Percentiles rank a stretch among this genome's conserved stretches.
phyloP scores from a whole-genome alignment of 1,140 invertebrate species.

The Drosophila burlai region DNA sequence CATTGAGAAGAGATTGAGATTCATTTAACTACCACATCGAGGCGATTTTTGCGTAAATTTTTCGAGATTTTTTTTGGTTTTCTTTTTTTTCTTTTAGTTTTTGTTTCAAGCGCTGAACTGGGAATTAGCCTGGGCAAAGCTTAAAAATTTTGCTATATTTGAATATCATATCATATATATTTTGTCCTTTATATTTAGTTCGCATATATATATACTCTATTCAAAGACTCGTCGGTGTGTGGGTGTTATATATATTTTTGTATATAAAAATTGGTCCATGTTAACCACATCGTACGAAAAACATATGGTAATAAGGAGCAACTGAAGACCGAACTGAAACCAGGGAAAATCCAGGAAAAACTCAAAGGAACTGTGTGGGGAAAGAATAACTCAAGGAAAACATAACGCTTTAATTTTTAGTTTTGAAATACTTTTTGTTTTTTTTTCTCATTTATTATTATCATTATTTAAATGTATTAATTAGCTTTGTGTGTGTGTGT shows the following conservation, averaged over 20 bases:
- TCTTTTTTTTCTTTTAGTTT: constrained; percentile 13
- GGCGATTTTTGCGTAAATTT: constrained; percentile 59
- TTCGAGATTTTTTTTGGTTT: constrained; percentile 27
- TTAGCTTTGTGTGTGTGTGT: constrained; percentile 57
- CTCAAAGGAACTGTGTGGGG: constrained; percentile 8
- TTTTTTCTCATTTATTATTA: constrained; percentile 63
- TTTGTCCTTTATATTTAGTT: constrained; percentile 38
- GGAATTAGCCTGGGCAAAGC: constrained; percentile 61
- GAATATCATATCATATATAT: constrained; percentile 57
- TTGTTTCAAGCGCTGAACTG: constrained; percentile 54
- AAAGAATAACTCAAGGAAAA: constrained; percentile 17
- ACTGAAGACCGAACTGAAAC: constrained; percentile 27
- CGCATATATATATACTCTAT: constrained; percentile 43
- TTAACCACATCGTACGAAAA: constrained; percentile 78
- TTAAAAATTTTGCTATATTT: constrained; percentile 80
- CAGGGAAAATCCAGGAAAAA: constrained; percentile 10
- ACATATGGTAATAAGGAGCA: constrained; percentile 26
- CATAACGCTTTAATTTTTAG: constrained; percentile 44
- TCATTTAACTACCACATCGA: constrained; percentile 84
- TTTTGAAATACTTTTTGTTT: constrained; percentile 76
- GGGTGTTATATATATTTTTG: constrained; percentile 59
- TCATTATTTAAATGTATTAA: constrained; percentile 76
- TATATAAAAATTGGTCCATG: constrained; percentile 80
- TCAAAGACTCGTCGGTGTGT: constrained; percentile 54
- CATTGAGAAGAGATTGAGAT: constrained; percentile 83